Percentiles rank a stretch among this genome's conserved stretches.
phyloP scores from a whole-genome alignment of 1,140 invertebrate species.

The Drosophila truncata region DNA sequence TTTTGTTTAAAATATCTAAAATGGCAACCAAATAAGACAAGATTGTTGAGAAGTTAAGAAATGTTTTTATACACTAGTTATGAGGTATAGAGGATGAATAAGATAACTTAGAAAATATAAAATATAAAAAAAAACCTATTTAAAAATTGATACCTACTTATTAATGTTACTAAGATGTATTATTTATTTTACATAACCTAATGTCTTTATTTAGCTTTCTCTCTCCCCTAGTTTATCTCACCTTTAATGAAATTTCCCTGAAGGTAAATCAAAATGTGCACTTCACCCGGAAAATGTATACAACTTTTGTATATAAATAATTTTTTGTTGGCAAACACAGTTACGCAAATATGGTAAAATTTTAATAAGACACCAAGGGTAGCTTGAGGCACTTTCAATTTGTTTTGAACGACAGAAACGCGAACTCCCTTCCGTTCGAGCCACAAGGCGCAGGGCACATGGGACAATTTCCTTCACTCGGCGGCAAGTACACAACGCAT shows the following conservation, averaged over 20 bases:
- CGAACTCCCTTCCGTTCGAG: slow-evolving; percentile 1
- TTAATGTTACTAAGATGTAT: not conserved
- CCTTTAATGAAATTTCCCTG: not conserved
- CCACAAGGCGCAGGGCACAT: slow-evolving; percentile 19
- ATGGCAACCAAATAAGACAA: not conserved
- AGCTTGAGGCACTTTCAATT: slow-evolving; percentile 34
- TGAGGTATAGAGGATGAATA: too few relatives aligned
- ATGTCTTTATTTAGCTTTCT: not conserved
- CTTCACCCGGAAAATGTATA: not conserved
- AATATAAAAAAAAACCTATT: too few relatives aligned
- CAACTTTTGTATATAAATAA: not conserved
- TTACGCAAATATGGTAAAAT: slow-evolving; percentile 27
- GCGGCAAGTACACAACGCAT: slow-evolving; percentile 1
- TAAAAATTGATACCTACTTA: not conserved
- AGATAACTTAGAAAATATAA: too few relatives aligned
- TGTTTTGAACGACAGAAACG: slow-evolving; percentile 13
- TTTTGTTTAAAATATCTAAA: not conserved
- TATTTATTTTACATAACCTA: slow-evolving; percentile 1
- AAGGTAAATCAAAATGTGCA: slow-evolving; percentile 20
- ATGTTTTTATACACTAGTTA: too few relatives aligned
- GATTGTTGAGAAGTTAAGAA: not conserved
- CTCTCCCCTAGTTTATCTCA: not conserved
- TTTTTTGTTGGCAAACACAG: slow-evolving; percentile 3
- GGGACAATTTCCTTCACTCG: slow-evolving; percentile 8
- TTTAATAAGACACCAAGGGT: slow-evolving; percentile 15